phyloP scores from a whole-genome alignment of 2,797 vertebrate species.

The Urocyon cinereoargenteus region DNA sequence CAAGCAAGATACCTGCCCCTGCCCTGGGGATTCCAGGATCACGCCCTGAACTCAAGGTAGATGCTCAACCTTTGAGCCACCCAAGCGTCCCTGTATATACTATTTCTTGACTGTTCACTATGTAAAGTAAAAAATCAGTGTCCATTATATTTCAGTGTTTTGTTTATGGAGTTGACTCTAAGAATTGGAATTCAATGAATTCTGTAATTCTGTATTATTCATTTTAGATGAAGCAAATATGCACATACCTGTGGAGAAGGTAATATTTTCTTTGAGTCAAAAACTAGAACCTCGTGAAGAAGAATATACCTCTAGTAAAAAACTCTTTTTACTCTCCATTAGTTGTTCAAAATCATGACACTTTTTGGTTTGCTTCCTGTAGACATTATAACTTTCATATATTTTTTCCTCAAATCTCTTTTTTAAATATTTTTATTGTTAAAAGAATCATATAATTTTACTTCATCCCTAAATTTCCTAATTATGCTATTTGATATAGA shows the following conservation, averaged over 20 bases:
- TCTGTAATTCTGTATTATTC: neutral
- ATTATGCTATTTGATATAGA: neutral
- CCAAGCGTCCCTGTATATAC: neutral
- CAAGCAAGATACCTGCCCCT: no score
- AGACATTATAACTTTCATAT: neutral
- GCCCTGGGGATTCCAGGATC: no score
- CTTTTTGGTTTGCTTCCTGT: constrained; percentile 1
- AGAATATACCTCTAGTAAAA: neutral
- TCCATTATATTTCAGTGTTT: neutral
- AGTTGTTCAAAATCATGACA: neutral
- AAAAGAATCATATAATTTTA: neutral
- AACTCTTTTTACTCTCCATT: neutral
- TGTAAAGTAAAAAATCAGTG: neutral
- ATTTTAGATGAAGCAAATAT: neutral
- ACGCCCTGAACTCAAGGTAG: no score
- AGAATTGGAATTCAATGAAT: constrained; percentile 14
- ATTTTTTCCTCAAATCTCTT: neutral
- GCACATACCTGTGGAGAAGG: neutral
- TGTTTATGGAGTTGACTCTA: neutral
- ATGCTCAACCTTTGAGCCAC: no score
- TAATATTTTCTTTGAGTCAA: neutral
- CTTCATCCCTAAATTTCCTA: neutral
- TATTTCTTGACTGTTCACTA: neutral
- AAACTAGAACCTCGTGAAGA: neutral
- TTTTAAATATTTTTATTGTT: neutral